Evolutionary conservation across 2,888 invertebrate genomes (phyloP).

Genomic region (Thereva nobilitata): DNA sequence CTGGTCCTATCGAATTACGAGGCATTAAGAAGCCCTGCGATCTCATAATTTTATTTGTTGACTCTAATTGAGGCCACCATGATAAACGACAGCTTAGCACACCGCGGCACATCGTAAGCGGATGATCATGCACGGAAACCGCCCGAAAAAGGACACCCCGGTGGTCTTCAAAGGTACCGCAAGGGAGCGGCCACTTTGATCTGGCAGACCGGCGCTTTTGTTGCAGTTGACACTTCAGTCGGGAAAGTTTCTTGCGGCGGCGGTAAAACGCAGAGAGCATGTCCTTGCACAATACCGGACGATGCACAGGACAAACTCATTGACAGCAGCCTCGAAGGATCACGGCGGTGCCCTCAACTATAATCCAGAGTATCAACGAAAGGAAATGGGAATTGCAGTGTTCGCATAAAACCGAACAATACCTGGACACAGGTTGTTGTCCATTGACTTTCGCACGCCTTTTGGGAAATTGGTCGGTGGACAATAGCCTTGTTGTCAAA

Average conservation of each 20-base stretch:
- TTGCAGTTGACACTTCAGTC: slow-evolving; percentile 58
- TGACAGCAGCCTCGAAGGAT: neutral
- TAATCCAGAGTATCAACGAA: too few species aligned
- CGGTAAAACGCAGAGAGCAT: neutral
- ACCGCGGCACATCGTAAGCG: slow-evolving; percentile 17
- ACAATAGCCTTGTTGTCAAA: slow-evolving; percentile 39
- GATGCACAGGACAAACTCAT: slow-evolving; percentile 4
- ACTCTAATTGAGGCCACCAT: slow-evolving; percentile 28
- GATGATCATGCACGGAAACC: slow-evolving; percentile 41
- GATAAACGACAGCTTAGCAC: slow-evolving; percentile 31
- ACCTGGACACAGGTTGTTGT: neutral
- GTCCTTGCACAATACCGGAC: slow-evolving; percentile 13
- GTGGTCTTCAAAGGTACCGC: slow-evolving; percentile 57
- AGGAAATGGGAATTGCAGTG: neutral
- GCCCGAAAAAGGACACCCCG: slow-evolving; percentile 54
- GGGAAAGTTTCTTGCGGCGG: slow-evolving; percentile 1
- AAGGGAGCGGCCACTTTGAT: slow-evolving; percentile 54
- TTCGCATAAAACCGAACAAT: neutral
- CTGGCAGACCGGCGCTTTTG: slow-evolving; percentile 54
- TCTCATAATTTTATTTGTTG: slow-evolving; percentile 40
- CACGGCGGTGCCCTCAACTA: too few species aligned
- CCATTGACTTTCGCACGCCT: slow-evolving; percentile 32
- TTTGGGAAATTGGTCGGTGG: slow-evolving; percentile 14
- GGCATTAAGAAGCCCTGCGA: slow-evolving; percentile 33
- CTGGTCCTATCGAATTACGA: slow-evolving; percentile 37